Percentiles rank a stretch among this genome's conserved stretches.
These are phyloP conservation scores for Pelmatolapia mariae DNA, from an alignment of 2,113 vertebrate genomes.

Conservation along the genomic window DNA sequence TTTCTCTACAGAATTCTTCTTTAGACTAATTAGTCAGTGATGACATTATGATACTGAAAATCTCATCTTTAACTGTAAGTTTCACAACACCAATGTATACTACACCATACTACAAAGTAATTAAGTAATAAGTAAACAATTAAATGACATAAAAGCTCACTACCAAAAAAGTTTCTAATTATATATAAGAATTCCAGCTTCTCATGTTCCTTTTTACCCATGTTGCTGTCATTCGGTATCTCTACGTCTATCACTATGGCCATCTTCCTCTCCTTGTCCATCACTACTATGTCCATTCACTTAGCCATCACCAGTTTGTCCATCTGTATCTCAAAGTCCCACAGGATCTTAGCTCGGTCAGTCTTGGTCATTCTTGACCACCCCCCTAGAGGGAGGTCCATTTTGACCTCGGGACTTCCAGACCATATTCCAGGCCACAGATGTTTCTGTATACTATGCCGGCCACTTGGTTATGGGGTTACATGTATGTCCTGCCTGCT, in stretches of 20 bases:
- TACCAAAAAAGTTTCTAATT: background rate
- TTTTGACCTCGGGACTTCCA: background rate
- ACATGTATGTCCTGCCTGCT: fast-evolving
- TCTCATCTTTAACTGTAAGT: background rate
- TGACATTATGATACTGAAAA: background rate
- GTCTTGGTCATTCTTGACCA: fast-evolving
- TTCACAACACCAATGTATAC: background rate
- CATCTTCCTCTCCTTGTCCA: background rate
- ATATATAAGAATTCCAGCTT: background rate
- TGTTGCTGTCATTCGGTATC: background rate
- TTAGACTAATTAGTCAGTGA: background rate
- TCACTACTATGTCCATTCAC: background rate
- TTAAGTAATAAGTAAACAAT: background rate
- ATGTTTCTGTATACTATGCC: fast-evolving
- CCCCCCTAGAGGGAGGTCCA: fast-evolving
- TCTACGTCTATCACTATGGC: background rate
- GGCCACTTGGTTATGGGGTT: background rate
- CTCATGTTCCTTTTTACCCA: background rate
- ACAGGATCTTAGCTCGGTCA: background rate
- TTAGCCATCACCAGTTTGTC: fast-evolving
- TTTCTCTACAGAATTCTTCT: background rate
- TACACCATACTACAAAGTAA: background rate
- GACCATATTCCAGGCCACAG: fast-evolving
- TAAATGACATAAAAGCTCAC: background rate
- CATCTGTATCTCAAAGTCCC: background rate